A percentile compares a stretch with the other conserved stretches of the same genome.
These are phyloP conservation scores for Cryptotis parvus DNA, from an alignment of 2,113 vertebrate species.

Conservation along the genomic window DNA sequence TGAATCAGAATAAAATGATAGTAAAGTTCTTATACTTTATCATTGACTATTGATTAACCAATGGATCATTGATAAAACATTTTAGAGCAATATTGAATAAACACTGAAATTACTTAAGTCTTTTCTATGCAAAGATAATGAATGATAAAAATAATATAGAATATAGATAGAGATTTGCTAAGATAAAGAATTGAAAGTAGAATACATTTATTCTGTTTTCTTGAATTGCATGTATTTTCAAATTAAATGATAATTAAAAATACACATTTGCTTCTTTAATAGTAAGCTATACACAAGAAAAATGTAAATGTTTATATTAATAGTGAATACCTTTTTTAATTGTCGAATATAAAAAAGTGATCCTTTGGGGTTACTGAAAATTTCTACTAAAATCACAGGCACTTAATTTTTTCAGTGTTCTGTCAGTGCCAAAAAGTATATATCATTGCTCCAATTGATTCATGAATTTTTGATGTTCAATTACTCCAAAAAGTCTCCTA, in stretches of 20 bases:
- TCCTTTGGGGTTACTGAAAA: neutral
- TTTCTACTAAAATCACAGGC: neutral
- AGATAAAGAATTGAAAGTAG: neutral
- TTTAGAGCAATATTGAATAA: neutral
- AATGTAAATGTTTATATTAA: conserved; percentile 1
- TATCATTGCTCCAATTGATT: neutral
- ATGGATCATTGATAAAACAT: neutral
- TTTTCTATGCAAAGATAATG: neutral
- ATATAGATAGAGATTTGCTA: neutral
- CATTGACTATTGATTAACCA: neutral
- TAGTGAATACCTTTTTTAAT: neutral
- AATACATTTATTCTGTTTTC: neutral
- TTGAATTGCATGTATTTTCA: neutral
- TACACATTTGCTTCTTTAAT: neutral
- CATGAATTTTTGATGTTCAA: neutral
- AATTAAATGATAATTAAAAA: conserved; percentile 2
- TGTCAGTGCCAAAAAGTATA: fast-evolving
- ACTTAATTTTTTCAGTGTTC: neutral
- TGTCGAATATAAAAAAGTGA: neutral
- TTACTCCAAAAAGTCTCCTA: neutral
- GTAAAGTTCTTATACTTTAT: neutral
- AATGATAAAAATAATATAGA: neutral
- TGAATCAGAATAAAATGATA: neutral
- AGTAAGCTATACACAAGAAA: too few species aligned
- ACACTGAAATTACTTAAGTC: neutral